Evolutionary conservation across 1,140 invertebrate genomes (phyloP), one percentile per base, ranked within the genome.

Genomic region (Plodia interpunctella): DNA sequence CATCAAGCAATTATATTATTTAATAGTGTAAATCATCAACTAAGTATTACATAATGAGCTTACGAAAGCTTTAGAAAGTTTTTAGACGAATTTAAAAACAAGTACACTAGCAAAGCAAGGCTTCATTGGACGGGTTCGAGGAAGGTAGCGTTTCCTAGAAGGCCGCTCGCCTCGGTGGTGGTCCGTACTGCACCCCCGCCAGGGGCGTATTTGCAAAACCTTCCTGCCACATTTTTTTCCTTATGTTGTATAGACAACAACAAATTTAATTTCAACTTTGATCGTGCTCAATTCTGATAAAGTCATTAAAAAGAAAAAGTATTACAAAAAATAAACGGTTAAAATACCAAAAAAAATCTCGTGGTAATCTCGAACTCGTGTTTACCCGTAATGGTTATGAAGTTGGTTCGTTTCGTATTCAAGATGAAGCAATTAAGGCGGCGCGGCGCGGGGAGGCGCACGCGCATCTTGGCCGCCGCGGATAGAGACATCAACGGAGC

Each of bases 361-460:
- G 1, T 49, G 75, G 73, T 81, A 80, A 80, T 79, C 73, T 80
- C 2, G 5, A 44, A 44, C 0, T 44, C 38, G n/a, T 44, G 38
- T 44, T 44, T 44, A 72, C 62, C 15, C 38, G 38, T 80, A 69
- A 68, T 68, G 72, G 71, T 71, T 15, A 44, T 44, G 38, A 15
- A 44, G 38, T 44, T 15, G 13, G 38, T 44, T 44, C 38, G 38
- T 44, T 10, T 10, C 8, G 32, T 76, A 80, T 78, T 69, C 76
- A 72, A 87, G 83, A 87, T 89, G 84, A 89, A 87, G 84, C 81
- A 87, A 89, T 89, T 89, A 89, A 85, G 82, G 73, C 77, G 55
- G 80, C 80, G 83, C 75, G 74, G 80, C 51, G 76, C 66, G 69
- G 69, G 63, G 69, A 60, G 65, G 77, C 73, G 81, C 84, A 80